Conservation (phyloP, 2,888 invertebrate genomes). For the Drosophila fulvimacula region DNA sequence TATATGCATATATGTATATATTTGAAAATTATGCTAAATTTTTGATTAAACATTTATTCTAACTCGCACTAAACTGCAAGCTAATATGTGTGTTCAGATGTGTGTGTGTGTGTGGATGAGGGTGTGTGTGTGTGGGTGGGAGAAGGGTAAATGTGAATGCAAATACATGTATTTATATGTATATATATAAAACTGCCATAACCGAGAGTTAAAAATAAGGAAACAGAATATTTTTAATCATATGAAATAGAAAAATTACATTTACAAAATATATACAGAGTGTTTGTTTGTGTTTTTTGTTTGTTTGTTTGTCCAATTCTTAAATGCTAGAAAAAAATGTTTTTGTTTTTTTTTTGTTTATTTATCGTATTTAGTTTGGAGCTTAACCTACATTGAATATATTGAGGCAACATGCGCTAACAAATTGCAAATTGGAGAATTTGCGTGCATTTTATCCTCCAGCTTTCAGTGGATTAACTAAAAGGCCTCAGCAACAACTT, state of each 20-base stretch:
- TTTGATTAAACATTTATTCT: slow-evolving; percentile 64
- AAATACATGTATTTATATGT: slow-evolving; percentile 28
- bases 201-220: slow-evolving; percentile 45
- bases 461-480: slow-evolving; percentile 47
- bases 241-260: slow-evolving; percentile 41
- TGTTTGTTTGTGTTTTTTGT: slow-evolving; percentile 3
- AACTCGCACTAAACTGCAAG: slow-evolving; percentile 42
- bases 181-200: slow-evolving; percentile 64
- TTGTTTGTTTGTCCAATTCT: slow-evolving; percentile 47
- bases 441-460: slow-evolving; percentile 23
- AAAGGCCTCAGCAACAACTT: slow-evolving; percentile 78
- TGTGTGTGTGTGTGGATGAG: slow-evolving; percentile 19
- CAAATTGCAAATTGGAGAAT: slow-evolving; percentile 10
- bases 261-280: slow-evolving; percentile 63
- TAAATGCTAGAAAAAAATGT: slow-evolving; percentile 36
- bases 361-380: slow-evolving; percentile 14
- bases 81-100: slow-evolving; percentile 15
- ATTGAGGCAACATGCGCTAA: slow-evolving; percentile 56
- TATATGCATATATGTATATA: slow-evolving; percentile 25
- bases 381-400: slow-evolving; percentile 44
- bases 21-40: slow-evolving; percentile 53
- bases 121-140: slow-evolving; percentile 21
- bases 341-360: too few relatives aligned
- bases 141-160: slow-evolving; percentile 22
- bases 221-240: slow-evolving; percentile 29